A percentile compares a stretch with the other conserved stretches of the same genome.
Conservation (phyloP, 2,888 invertebrate species). For the Eristalis tenax region DNA sequence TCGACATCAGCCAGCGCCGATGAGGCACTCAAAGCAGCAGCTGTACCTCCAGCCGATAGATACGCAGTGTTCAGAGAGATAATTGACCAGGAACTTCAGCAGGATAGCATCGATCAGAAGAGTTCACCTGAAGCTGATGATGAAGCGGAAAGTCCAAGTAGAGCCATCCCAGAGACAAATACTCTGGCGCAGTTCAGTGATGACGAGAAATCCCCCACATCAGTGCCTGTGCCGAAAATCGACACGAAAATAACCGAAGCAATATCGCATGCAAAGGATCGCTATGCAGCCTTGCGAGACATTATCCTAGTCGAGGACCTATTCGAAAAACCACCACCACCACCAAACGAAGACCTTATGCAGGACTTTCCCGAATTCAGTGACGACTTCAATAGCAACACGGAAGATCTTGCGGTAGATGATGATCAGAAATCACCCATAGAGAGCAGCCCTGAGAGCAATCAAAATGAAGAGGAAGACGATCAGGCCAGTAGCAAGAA, state of each 20-base stretch:
- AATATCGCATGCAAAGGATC: constrained; percentile 84
- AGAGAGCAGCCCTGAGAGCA: constrained; percentile 75
- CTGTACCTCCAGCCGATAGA: constrained; percentile 86
- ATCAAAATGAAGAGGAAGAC: constrained; percentile 79
- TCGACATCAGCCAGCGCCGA: constrained; percentile 62
- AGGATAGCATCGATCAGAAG: constrained; percentile 76
- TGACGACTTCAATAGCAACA: constrained; percentile 77
- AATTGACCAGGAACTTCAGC: constrained; percentile 88
- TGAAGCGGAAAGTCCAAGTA: constrained; percentile 41
- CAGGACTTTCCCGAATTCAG: constrained; percentile 78
- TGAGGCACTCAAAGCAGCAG: constrained; percentile 50
- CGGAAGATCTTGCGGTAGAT: constrained; percentile 82
- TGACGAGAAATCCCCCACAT: constrained; percentile 72
- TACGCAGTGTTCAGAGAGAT: constrained; percentile 95
- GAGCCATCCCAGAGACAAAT: constrained; percentile 49
- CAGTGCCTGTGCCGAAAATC: constrained; percentile 76
- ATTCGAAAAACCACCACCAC: constrained; percentile 81
- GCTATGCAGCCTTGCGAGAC: constrained; percentile 91
- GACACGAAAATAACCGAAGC: constrained; percentile 82
- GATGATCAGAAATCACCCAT: constrained; percentile 77
- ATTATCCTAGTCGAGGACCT: constrained; percentile 86
- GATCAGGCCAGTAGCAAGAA: constrained; percentile 72
- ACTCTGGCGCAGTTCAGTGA: constrained; percentile 58
- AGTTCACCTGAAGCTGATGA: constrained; percentile 64
- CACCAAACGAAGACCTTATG: constrained; percentile 75